A percentile compares a stretch with the other conserved stretches of the same genome.
phyloP scores from a whole-genome alignment of 2,797 vertebrate species.

The Sarcophilus harrisii region DNA sequence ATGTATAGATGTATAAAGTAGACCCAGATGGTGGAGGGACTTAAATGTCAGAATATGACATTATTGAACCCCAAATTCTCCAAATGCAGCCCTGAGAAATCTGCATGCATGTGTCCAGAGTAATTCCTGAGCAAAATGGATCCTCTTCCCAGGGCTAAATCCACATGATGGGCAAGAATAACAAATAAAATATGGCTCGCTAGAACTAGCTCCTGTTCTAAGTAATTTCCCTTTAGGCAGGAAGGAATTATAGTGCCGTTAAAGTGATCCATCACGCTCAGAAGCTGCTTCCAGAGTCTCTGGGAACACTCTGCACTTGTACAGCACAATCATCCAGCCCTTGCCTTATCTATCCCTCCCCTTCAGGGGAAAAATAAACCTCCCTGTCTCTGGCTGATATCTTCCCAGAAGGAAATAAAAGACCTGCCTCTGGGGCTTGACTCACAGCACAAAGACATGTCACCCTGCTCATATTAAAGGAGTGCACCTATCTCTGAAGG shows the following conservation, averaged over 20 bases:
- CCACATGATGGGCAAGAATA: background rate
- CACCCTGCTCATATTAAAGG: background rate
- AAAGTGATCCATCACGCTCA: slow-evolving; percentile 60
- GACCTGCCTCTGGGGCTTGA: background rate
- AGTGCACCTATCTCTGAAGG: background rate
- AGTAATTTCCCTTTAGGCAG: slow-evolving; percentile 64
- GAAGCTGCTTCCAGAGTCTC: slow-evolving; percentile 21
- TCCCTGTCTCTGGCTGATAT: background rate
- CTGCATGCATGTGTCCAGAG: background rate
- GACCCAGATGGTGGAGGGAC: background rate
- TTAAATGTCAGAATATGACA: background rate
- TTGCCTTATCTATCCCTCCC: background rate
- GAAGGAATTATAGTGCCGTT: background rate
- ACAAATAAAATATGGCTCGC: slow-evolving; percentile 58
- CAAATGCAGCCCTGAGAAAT: too few species aligned
- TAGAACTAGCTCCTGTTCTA: slow-evolving; percentile 56
- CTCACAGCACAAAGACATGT: background rate
- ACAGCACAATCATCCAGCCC: background rate
- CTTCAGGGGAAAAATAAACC: background rate
- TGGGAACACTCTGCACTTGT: background rate
- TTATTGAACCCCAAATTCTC: background rate
- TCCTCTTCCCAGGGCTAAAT: background rate
- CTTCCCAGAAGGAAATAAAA: background rate
- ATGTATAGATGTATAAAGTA: background rate
- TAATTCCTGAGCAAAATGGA: background rate